phyloP scores from a whole-genome alignment of 2,888 invertebrate species.

The Seira musarum region DNA sequence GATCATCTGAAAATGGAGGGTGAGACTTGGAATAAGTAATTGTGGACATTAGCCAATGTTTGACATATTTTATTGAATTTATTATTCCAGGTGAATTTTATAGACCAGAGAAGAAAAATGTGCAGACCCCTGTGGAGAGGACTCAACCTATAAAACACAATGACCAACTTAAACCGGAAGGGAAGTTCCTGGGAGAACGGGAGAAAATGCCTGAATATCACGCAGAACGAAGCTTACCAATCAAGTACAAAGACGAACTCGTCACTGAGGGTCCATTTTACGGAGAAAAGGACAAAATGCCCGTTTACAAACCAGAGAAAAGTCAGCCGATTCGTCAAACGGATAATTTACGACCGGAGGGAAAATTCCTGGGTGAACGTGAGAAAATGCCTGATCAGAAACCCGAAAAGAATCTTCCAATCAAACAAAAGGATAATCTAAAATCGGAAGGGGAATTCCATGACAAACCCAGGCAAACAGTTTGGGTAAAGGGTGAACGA shows the following conservation, averaged over 20 bases:
- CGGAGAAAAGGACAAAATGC: slow-evolving; percentile 76
- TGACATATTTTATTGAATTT: too few species aligned
- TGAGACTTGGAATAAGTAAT: slow-evolving; percentile 75
- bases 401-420: slow-evolving; percentile 74
- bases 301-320: slow-evolving; percentile 74
- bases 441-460: slow-evolving; percentile 71
- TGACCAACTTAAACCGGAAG: slow-evolving; percentile 74
- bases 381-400: slow-evolving; percentile 71
- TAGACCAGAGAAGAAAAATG: slow-evolving; percentile 67
- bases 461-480: slow-evolving; percentile 19
- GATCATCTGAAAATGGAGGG: slow-evolving; percentile 45
- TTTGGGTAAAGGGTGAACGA: slow-evolving; percentile 71
- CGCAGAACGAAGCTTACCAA: too few species aligned
- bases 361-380: slow-evolving; percentile 76
- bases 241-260: not conserved
- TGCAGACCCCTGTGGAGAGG: slow-evolving; percentile 73
- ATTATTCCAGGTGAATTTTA: slow-evolving; percentile 75
- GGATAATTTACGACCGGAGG: slow-evolving; percentile 77
- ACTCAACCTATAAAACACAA: slow-evolving; percentile 74
- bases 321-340: slow-evolving; percentile 72
- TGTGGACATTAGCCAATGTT: slow-evolving; percentile 74
- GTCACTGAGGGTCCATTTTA: slow-evolving; percentile 74
- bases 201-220: slow-evolving; percentile 74
- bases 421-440: slow-evolving; percentile 76
- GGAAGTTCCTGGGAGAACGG: slow-evolving; percentile 69